A percentile compares a stretch with the other conserved stretches of the same genome.
phyloP scores from a whole-genome alignment of 1,140 invertebrate species.

The Centruroides sculpturatus region DNA sequence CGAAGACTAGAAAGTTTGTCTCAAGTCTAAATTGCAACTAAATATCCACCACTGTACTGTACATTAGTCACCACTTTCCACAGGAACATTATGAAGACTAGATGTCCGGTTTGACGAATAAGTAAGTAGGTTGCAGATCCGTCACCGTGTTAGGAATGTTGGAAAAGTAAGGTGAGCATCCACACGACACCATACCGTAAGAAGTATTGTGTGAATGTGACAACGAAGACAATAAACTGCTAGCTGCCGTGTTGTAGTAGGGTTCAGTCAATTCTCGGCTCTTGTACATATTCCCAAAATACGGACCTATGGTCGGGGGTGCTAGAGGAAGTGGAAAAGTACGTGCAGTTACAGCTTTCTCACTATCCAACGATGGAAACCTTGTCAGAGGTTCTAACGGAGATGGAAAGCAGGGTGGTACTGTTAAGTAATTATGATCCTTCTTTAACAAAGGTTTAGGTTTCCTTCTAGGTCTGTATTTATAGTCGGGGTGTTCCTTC shows the following conservation, averaged over 20 bases:
- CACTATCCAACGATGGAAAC: conserved; percentile 15
- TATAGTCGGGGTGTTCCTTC: conserved; percentile 84
- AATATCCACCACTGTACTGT: no score
- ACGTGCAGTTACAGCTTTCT: conserved; percentile 18
- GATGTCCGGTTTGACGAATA: conserved; percentile 14
- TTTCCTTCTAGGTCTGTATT: conserved; percentile 73
- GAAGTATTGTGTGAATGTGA: conserved; percentile 11
- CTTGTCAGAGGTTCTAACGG: conserved; percentile 1
- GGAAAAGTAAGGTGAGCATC: conserved; percentile 9
- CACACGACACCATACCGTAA: conserved; percentile 10
- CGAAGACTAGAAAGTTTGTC: no score
- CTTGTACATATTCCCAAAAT: conserved; percentile 1
- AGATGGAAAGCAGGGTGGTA: background rate
- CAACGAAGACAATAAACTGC: conserved; percentile 7
- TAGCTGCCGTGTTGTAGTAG: conserved; percentile 10
- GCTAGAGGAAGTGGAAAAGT: conserved; percentile 13
- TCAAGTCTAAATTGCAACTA: no score
- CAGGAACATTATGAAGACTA: no score
- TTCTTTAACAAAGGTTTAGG: conserved; percentile 71
- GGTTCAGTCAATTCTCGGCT: conserved; percentile 1
- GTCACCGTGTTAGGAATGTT: conserved; percentile 3
- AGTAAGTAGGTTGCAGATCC: conserved; percentile 5
- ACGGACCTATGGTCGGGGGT: conserved; percentile 2
- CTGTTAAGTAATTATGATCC: conserved; percentile 38
- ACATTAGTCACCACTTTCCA: no score